Percentiles rank a stretch among this genome's conserved stretches.
Evolutionary conservation across 2,888 invertebrate genomes (phyloP).

Genomic region (Neoascia interrupta): DNA sequence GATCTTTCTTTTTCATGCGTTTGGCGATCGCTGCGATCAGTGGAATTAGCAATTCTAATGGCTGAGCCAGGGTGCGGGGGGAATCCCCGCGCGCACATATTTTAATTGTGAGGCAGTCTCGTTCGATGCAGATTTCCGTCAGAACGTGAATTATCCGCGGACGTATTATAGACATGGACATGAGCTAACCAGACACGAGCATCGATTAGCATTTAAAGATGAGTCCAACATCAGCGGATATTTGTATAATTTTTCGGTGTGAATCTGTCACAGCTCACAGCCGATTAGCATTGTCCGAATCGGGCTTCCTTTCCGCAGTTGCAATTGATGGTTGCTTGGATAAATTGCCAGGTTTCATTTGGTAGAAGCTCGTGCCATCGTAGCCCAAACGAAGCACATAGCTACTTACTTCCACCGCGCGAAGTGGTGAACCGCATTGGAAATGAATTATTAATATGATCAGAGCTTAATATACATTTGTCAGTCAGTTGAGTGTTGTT

Average conservation of each 20-base stretch:
- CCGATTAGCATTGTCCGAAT: conserved; percentile 51
- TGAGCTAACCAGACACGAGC: conserved; percentile 12
- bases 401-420: not conserved
- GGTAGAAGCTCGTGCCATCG: conserved; percentile 44
- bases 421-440: conserved; percentile 15
- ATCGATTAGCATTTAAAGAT: conserved; percentile 63
- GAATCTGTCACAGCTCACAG: conserved; percentile 56
- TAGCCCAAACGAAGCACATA: not conserved
- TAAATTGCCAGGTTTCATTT: conserved; percentile 2
- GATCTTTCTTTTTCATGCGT: conserved; percentile 3
- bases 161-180: conserved; percentile 25
- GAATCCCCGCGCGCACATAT: conserved; percentile 31
- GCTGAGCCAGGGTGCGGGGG: not conserved
- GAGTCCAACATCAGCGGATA: conserved; percentile 3
- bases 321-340: conserved; percentile 9
- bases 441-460: conserved; percentile 64
- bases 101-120: conserved; percentile 49
- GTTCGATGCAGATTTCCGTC: conserved; percentile 60
- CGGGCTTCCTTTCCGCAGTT: not conserved
- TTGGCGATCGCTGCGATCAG: conserved; percentile 34
- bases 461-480: conserved; percentile 10
- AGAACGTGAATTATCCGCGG: conserved; percentile 26
- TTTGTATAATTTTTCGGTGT: conserved; percentile 43
- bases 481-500: conserved; percentile 4
- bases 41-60: conserved; percentile 66